Evolutionary conservation across 1,140 invertebrate species (phyloP), one percentile per base, ranked within the genome.

Genomic region (Bombus ignitus): DNA sequence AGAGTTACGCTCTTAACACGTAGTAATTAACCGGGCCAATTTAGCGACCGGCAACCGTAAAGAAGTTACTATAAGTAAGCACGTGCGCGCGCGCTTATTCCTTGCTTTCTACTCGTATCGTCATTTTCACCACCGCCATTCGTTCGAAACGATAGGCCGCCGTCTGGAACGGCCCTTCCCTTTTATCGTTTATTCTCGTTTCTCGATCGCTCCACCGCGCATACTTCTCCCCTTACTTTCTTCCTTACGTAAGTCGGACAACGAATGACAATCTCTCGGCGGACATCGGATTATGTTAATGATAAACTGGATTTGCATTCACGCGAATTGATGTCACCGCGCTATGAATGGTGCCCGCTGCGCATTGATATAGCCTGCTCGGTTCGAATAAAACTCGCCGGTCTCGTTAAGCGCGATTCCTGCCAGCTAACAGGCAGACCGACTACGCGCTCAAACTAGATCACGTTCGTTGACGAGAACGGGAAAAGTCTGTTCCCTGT

Each of bases 301-400:
- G 74, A n/a, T 72, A 87, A 68, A 76, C 70, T 39, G 57, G 68
- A 73, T 77, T 88, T 89, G 66, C 77, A 85, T 89, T 44, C 32
- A n/a, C 66, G 87, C 65, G 57, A 89, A 85, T 85, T 59, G 44
- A 88, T 85, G 87, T 53, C 73, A 73, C 71, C 76, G 37, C 37
- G 53, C 65, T 73, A 32, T 44, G 62, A 80, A 74, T 68, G 53
- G 35, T 59, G 65, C 2, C 72, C 32, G 37, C 53, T 44, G 71
- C 44, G 18, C 65, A 62, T 59, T 62, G 75, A 83, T 70, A 62
- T 47, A 83, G 42, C 32, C 62, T 68, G 78, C 57, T 81, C 71
- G 66, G 35, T n/a, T 81, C 65, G n/a, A 72, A 80, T 74, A 71
- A 72, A 73, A 77, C 82, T 72, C 32, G 18, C 25, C 42, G 53